phyloP scores from a whole-genome alignment of 2,797 vertebrate genomes.

The Antennarius maculatus region DNA sequence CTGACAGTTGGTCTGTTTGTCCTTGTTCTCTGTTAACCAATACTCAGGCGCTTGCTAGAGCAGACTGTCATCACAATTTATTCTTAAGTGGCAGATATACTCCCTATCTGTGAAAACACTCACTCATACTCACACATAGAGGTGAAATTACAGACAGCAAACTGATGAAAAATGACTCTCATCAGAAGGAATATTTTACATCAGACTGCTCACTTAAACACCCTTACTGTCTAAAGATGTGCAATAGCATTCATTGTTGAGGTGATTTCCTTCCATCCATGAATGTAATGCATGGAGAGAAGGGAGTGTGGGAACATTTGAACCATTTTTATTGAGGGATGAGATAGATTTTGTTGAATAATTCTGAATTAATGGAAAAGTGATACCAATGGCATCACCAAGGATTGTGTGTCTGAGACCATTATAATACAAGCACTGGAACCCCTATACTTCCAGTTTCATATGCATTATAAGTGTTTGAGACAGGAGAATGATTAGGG shows the following conservation, averaged over 20 bases:
- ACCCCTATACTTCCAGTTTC: too few species aligned
- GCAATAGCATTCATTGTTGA: slow-evolving; percentile 12
- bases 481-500: too few species aligned
- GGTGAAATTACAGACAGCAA: slow-evolving; percentile 37
- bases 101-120: slow-evolving; percentile 52
- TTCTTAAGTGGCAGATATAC: slow-evolving; percentile 52
- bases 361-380: too few species aligned
- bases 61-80: slow-evolving; percentile 54
- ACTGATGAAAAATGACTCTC: slow-evolving; percentile 52
- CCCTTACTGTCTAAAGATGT: slow-evolving; percentile 21
- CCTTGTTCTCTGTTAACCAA: neutral
- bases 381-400: too few species aligned
- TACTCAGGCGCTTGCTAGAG: slow-evolving; percentile 44
- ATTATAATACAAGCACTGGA: too few species aligned
- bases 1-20: too few species aligned
- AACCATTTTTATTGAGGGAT: slow-evolving; percentile 2
- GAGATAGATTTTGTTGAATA: slow-evolving; percentile 12
- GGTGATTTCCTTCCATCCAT: slow-evolving; percentile 10
- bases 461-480: too few species aligned
- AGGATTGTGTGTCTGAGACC: too few species aligned
- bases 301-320: neutral
- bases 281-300: slow-evolving; percentile 1
- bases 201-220: slow-evolving; percentile 41
- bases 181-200: slow-evolving; percentile 50
- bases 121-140: slow-evolving; percentile 22